Percentiles rank a stretch among this genome's conserved stretches.
Conservation (phyloP, 1,140 invertebrate genomes). For the Drosophila pachea region DNA sequence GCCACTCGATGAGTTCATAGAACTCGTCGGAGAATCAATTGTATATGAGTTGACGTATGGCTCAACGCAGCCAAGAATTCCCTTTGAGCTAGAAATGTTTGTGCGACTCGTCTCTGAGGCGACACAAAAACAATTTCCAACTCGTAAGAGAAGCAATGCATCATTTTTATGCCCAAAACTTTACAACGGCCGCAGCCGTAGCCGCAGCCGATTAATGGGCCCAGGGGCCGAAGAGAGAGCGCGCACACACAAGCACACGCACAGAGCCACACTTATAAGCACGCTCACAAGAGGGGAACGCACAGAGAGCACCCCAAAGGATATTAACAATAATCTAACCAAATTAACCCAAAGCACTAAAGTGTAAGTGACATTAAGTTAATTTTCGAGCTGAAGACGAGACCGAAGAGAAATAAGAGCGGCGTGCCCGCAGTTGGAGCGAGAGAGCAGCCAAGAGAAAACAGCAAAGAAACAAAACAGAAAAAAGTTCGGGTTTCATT, state of each 20-base stretch:
- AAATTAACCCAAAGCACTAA: slow-evolving; percentile 78
- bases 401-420: slow-evolving; percentile 36
- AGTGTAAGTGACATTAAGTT: slow-evolving; percentile 78
- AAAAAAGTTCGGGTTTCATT: slow-evolving; percentile 53
- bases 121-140: slow-evolving; percentile 47
- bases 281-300: slow-evolving; percentile 2
- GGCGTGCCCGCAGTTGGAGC: too few relatives aligned
- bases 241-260: background rate
- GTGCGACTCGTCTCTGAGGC: slow-evolving; percentile 27
- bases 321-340: slow-evolving; percentile 78
- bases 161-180: slow-evolving; percentile 70
- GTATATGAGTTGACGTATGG: background rate
- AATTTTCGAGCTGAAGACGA: slow-evolving; percentile 61
- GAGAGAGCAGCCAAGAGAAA: slow-evolving; percentile 8
- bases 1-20: too few relatives aligned
- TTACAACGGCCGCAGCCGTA: slow-evolving; percentile 61
- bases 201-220: slow-evolving; percentile 57
- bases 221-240: slow-evolving; percentile 22
- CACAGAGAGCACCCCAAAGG: slow-evolving; percentile 66
- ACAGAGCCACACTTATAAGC: background rate
- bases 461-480: slow-evolving; percentile 2
- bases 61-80: background rate
- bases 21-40: background rate
- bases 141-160: slow-evolving; percentile 55
- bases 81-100: slow-evolving; percentile 16